Conservation (phyloP, 2,888 invertebrate genomes). For the Homarus gammarus region DNA sequence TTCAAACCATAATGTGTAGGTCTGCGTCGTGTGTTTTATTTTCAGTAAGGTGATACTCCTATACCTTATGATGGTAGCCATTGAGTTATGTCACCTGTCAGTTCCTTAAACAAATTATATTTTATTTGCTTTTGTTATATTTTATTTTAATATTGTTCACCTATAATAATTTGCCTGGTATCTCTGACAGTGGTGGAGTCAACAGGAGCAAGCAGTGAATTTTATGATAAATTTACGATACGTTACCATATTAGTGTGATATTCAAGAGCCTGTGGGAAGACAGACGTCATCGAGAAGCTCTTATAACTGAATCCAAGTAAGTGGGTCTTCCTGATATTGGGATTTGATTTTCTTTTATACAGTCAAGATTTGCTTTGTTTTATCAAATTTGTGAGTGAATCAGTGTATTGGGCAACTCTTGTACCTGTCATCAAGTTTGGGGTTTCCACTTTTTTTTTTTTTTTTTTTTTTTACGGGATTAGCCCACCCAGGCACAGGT, state of each 20-base stretch:
- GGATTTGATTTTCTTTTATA: neutral
- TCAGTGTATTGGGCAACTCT: no score
- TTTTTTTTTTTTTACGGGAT: no score
- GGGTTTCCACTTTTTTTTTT: no score
- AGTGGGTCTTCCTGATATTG: conserved; percentile 76
- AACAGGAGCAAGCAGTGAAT: conserved; percentile 98
- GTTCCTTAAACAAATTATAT: no score
- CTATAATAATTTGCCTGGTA: neutral
- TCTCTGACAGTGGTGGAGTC: conserved; percentile 89
- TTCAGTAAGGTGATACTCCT: no score
- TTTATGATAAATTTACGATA: conserved; percentile 99
- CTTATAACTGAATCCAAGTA: conserved; percentile 92
- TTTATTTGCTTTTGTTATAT: neutral
- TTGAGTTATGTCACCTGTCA: no score
- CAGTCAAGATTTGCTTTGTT: neutral
- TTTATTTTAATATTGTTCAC: neutral
- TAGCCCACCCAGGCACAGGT: no score
- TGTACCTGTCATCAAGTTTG: no score
- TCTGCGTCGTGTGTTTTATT: no score
- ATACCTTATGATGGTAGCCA: no score
- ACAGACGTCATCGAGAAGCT: conserved; percentile 90
- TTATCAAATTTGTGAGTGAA: no score
- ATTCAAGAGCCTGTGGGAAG: conserved; percentile 95
- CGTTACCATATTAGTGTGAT: conserved; percentile 98
- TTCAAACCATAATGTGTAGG: no score